These are phyloP conservation scores for Drosophila santomea DNA, from an alignment of 1,140 invertebrate species.

Conservation along the genomic window DNA sequence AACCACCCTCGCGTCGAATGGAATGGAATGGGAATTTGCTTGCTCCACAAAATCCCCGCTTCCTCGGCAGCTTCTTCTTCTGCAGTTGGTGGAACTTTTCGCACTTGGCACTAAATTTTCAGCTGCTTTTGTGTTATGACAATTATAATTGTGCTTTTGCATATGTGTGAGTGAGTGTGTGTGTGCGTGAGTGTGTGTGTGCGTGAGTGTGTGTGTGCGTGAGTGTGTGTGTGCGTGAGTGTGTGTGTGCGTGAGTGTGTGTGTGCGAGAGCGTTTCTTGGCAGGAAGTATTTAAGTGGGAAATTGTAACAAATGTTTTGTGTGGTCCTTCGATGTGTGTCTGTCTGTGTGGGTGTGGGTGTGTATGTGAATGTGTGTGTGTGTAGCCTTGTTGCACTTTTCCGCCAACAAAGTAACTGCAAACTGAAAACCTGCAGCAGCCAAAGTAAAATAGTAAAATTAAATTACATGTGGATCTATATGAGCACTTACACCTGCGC, in stretches of 20 bases:
- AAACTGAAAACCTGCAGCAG: conserved; percentile 40
- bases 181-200: not conserved
- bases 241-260: conserved; percentile 15
- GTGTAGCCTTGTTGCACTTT: conserved; percentile 72
- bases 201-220: conserved; percentile 21
- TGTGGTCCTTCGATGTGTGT: conserved; percentile 49
- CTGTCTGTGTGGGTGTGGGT: conserved; percentile 8
- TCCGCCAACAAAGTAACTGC: conserved; percentile 65
- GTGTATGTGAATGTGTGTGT: conserved; percentile 7
- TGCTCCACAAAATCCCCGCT: not conserved
- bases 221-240: conserved; percentile 22
- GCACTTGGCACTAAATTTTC: conserved; percentile 79
- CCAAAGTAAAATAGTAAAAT: conserved; percentile 76
- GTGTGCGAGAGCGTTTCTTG: conserved; percentile 54
- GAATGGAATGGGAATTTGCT: not conserved
- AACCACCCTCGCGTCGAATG: not conserved
- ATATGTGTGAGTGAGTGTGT: conserved; percentile 39
- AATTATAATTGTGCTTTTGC: conserved; percentile 78
- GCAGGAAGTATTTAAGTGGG: conserved; percentile 80
- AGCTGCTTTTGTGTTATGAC: conserved; percentile 81
- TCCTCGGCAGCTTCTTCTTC: not conserved
- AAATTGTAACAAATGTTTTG: conserved; percentile 80
- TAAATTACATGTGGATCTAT: conserved; percentile 56
- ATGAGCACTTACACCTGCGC: conserved; percentile 4
- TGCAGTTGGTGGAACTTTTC: conserved; percentile 65